These are phyloP conservation scores for Panagrolaimus sp. DNA, from an alignment of 1,140 invertebrate species.

Conservation along the genomic window DNA sequence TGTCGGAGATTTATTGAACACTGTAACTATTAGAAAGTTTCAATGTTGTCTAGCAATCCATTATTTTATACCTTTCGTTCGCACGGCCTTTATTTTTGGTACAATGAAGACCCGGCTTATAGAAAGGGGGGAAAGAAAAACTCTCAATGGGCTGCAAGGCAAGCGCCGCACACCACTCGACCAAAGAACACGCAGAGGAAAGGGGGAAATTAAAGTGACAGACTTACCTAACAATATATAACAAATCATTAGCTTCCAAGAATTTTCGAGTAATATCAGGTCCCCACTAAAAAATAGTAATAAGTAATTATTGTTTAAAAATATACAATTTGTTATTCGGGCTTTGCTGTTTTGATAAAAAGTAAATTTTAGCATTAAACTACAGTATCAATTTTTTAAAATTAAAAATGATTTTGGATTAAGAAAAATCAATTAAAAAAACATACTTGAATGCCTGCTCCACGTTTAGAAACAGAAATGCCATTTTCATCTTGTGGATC, in stretches of 20 bases:
- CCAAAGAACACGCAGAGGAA: background rate
- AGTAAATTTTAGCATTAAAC: too few species aligned
- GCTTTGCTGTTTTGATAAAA: too few species aligned
- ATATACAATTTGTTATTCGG: too few species aligned
- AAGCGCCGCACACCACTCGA: background rate
- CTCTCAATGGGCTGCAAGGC: too few species aligned
- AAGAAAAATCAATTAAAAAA: too few species aligned
- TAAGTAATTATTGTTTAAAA: too few species aligned
- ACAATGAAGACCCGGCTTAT: slow-evolving; percentile 8
- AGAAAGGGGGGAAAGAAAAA: background rate
- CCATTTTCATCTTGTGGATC: slow-evolving; percentile 86
- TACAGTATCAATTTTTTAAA: too few species aligned
- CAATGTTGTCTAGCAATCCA: slow-evolving; percentile 2
- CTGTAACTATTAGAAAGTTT: background rate
- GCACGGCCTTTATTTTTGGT: slow-evolving; percentile 7
- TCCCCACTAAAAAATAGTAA: slow-evolving; percentile 66
- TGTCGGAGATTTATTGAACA: background rate
- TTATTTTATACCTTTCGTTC: background rate
- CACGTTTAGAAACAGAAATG: slow-evolving; percentile 83
- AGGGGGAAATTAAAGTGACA: background rate
- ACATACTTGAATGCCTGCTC: slow-evolving; percentile 87
- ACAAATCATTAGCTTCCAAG: slow-evolving; percentile 51
- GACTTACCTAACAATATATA: slow-evolving; percentile 53
- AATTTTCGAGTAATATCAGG: slow-evolving; percentile 89
- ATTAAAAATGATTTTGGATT: too few species aligned